Evolutionary conservation across 2,113 vertebrate species (phyloP), one percentile per base, ranked within the genome.

Genomic region (Leptobrachium leishanense): DNA sequence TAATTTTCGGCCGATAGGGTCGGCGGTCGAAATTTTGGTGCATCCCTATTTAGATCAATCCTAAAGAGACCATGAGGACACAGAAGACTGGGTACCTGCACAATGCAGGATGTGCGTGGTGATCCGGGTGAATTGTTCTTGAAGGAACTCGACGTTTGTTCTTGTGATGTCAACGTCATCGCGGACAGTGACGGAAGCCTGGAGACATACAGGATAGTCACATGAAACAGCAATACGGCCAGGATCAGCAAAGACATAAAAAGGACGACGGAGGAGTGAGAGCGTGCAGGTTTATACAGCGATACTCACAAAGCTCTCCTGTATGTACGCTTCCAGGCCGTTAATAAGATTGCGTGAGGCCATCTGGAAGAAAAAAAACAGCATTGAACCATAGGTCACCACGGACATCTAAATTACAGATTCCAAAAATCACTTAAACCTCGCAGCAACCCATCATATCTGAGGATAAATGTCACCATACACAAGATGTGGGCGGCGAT

Each of bases 91-190:
- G 6, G 2, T 68, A 97, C 96, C 95, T 44, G 90, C 87, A 84
- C 95, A 95, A 50, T 90, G 94, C 12, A 98, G 91, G 2, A 98
- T 94, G 7, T 98, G 95, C 0, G 92, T 92, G 55, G 96, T 95
- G 1, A 96, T 95, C 74, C 86, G 89, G 12, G 88, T 94, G 82
- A 98, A 94, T 77, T 96, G 95, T 83, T 95, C 94, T 43, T 94
- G 93, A 68, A 97, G 91, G 87, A 97, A 98, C 2, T 94, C 92
- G 78, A 95, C 86, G 84, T 98, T 98, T 77, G 95, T 96, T 73
- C 92, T 91, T 43, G 95, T 95, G 79, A 93, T 89, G 68, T 97
- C 94, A 0, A 98, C 94, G 0, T 94, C 95, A 1, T 96, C 95
- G 76, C 95, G 84, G 55, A 96, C 94, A 0, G 86, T 87, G 74